Base-by-base conservation (phyloP, 37 sponge, comb jelly and placozoan species). In the Petrosia ficiformis region DNA sequence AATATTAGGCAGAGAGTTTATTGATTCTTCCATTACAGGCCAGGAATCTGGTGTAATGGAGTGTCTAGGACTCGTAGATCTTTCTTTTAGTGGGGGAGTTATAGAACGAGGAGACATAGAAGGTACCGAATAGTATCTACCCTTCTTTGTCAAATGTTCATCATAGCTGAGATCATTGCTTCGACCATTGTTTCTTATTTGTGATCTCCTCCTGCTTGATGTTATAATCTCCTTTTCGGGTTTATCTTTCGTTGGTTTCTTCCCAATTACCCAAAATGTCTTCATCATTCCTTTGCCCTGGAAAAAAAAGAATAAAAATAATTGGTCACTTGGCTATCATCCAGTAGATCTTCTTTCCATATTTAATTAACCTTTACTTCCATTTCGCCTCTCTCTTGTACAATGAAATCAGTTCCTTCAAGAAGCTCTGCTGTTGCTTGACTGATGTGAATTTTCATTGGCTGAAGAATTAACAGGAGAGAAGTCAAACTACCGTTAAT, bases 231-330 rank as follows among this genome's bases (percentile, higher is more conserved):
- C 68, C 34, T 2, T 44, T 35, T 29, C 40, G 39, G 44, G 26
- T 4, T 36, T 52, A 2, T 25, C 32, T 1, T 14, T 8, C 1
- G 8, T 8, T 56, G 24, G 22, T 43, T 79, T 79, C 39, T 72
- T 89, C 0, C 77, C 73, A 4, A 31, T 3, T 19, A 89, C 77
- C 79, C 83, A 89, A 58, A 44, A 89, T 1, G 90, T 89, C 52
- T 67, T 71, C 90, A 89, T 89, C 37, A 80, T 30, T 10, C 90
- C 90, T 76, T 84, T 89, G 2, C 90, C 90, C 90, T 89, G 57
- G n/a, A 65, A 39, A 31, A 4, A 48, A 30, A 39, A 25, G 44
- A 48, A 64, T 28, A 64, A 30, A 35, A 48, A 10, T 41, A 24
- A 40, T n/a, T n/a, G n/a, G n/a, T n/a, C n/a, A n/a, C n/a, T n/a